These are phyloP conservation scores for Thymelicus sylvestris DNA, from an alignment of 2,888 invertebrate genomes.

Conservation along the genomic window DNA sequence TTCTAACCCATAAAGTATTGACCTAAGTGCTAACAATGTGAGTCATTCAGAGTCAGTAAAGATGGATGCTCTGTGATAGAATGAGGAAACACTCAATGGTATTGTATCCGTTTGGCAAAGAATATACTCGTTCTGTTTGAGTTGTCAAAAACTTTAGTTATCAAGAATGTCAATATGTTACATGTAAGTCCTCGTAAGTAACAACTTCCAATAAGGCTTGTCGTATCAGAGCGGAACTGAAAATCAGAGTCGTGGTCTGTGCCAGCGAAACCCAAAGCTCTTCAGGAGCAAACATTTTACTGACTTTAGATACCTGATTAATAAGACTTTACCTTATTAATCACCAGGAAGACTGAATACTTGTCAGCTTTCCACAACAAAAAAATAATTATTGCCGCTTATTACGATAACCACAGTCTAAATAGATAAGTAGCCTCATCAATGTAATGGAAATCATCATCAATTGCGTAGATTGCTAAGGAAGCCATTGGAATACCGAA, in stretches of 20 bases:
- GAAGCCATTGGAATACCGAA: constrained; percentile 51
- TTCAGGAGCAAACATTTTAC: background rate
- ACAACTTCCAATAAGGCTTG: too few species aligned
- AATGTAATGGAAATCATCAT: constrained; percentile 36
- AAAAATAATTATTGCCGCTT: background rate
- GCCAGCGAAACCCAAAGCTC: too few species aligned
- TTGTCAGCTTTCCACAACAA: background rate
- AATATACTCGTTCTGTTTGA: background rate
- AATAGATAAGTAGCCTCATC: constrained; percentile 21
- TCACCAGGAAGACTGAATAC: background rate
- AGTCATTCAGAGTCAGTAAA: constrained; percentile 43
- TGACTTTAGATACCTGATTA: background rate
- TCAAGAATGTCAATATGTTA: too few species aligned
- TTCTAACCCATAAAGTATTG: constrained; percentile 55
- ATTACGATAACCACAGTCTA: constrained; percentile 34
- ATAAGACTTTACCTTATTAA: background rate
- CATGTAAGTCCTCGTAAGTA: too few species aligned
- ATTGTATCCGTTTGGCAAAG: background rate
- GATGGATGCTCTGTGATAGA: background rate
- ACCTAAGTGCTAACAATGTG: constrained; percentile 44
- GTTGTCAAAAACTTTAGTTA: too few species aligned
- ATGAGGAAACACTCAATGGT: background rate
- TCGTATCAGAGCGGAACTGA: too few species aligned
- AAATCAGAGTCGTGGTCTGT: too few species aligned
- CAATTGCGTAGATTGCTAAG: constrained; percentile 31